phyloP scores from a whole-genome alignment of 1,140 invertebrate species.

The Calephelis nemesis region DNA sequence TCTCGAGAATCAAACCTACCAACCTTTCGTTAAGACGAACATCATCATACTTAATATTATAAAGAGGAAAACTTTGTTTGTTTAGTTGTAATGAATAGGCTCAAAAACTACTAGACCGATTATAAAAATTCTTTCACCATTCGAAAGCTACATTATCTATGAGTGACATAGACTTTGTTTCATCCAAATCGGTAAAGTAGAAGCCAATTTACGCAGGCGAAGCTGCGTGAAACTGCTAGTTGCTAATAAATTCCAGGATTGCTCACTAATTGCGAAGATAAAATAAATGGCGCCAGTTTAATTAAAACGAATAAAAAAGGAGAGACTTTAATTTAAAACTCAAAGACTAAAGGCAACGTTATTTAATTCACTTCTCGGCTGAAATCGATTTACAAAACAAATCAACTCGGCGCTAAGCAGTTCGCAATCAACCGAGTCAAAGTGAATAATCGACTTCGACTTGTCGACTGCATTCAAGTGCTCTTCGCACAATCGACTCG shows the following conservation, averaged over 20 bases:
- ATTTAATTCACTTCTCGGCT: slow-evolving; percentile 10
- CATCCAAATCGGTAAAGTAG: too few species aligned
- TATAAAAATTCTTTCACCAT: too few species aligned
- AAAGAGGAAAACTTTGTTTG: too few species aligned
- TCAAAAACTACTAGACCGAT: too few species aligned
- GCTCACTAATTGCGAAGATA: background rate
- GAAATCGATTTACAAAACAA: slow-evolving; percentile 17
- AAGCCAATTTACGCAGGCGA: too few species aligned
- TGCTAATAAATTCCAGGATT: background rate
- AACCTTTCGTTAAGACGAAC: too few species aligned
- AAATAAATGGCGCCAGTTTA: slow-evolving; percentile 8
- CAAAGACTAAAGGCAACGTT: slow-evolving; percentile 4
- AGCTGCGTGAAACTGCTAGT: too few species aligned
- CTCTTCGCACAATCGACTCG: slow-evolving; percentile 21
- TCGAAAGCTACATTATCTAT: too few species aligned
- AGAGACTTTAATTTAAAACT: background rate
- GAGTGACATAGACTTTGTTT: too few species aligned
- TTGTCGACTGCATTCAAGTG: slow-evolving; percentile 21
- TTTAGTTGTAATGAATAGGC: too few species aligned
- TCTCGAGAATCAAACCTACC: too few species aligned
- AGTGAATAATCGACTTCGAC: slow-evolving; percentile 19
- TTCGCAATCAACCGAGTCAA: slow-evolving; percentile 17
- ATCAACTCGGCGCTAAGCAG: slow-evolving; percentile 10
- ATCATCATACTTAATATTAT: too few species aligned
- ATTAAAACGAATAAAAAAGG: slow-evolving; percentile 14